Conservation (phyloP, 2,888 invertebrate species). For the Morinoia aosen region DNA sequence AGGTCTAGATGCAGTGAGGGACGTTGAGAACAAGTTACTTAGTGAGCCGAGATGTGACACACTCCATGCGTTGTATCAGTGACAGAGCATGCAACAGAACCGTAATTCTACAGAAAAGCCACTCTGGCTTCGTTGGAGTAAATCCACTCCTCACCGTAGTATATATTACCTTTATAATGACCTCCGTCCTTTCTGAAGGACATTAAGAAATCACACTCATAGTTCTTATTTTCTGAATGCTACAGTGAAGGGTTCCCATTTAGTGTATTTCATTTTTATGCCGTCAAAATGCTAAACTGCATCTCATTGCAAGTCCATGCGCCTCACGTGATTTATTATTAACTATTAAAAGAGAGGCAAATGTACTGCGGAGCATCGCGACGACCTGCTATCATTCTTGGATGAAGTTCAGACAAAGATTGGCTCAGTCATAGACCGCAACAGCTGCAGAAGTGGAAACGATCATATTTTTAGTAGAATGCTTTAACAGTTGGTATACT, state of each 20-base stretch:
- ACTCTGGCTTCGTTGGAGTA: too few species aligned
- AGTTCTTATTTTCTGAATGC: too few species aligned
- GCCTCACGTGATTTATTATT: too few species aligned
- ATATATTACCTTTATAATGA: too few species aligned
- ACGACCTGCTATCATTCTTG: background rate
- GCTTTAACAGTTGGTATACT: background rate
- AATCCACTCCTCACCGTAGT: too few species aligned
- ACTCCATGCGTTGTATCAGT: background rate
- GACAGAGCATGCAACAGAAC: too few species aligned
- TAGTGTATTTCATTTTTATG: too few species aligned
- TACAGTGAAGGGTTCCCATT: too few species aligned
- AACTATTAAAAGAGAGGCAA: background rate
- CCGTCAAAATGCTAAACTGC: background rate
- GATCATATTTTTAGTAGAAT: background rate
- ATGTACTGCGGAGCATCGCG: background rate
- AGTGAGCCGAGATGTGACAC: background rate
- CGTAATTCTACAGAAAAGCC: too few species aligned
- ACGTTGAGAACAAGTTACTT: background rate
- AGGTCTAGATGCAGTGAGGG: background rate
- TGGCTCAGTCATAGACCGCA: background rate
- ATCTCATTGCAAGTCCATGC: background rate
- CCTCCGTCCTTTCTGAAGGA: too few species aligned
- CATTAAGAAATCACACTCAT: too few species aligned
- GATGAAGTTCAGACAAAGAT: background rate
- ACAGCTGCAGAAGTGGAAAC: background rate